phyloP scores from a whole-genome alignment of 2,113 vertebrate species.

The Notechis scutatus region DNA sequence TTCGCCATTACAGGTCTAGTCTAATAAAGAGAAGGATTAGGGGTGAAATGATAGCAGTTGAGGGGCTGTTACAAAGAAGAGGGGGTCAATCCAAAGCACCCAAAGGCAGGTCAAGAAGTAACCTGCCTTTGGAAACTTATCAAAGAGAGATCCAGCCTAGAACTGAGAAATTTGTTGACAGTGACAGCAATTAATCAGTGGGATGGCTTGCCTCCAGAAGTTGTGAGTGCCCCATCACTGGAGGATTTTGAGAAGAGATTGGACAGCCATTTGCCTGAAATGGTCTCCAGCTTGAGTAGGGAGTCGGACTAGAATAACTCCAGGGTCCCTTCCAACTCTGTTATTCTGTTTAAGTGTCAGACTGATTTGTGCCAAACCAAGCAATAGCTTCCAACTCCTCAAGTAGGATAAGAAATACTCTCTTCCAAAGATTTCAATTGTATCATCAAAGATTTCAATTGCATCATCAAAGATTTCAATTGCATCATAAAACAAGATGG shows the following conservation, averaged over 20 bases:
- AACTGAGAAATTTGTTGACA: background rate
- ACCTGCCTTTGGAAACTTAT: background rate
- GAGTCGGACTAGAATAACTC: background rate
- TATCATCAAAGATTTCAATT: background rate
- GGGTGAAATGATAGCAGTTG: background rate
- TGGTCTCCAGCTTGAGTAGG: background rate
- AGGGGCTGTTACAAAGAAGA: background rate
- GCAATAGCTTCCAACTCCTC: background rate
- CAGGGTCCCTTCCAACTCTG: background rate
- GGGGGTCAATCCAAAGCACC: background rate
- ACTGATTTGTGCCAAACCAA: background rate
- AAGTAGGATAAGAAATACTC: background rate
- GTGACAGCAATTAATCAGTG: background rate
- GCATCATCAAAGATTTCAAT: background rate
- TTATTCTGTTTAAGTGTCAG: background rate
- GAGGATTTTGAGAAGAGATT: background rate
- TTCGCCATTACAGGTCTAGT: background rate
- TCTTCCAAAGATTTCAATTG: background rate
- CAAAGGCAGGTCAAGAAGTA: background rate
- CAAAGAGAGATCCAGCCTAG: background rate
- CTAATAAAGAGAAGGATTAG: background rate
- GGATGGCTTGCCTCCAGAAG: background rate
- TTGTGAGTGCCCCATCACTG: background rate
- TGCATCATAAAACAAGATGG: background rate
- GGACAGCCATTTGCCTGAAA: background rate